Evolutionary conservation across 2,888 invertebrate species (phyloP), one percentile per base, ranked within the genome.

Genomic region (Dyspetes luteomarginatus): DNA sequence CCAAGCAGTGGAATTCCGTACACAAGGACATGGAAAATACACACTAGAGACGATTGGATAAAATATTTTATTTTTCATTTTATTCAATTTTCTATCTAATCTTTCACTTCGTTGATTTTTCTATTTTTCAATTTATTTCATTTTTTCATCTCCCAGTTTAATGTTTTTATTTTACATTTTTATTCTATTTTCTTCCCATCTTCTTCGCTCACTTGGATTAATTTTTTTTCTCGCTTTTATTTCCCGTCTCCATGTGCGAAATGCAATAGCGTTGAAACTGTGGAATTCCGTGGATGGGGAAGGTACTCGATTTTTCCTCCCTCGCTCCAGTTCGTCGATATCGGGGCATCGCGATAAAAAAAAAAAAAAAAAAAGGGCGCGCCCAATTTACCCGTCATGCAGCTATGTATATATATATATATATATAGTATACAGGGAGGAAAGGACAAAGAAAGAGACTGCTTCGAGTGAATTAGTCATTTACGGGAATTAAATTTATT

Each of bases 401-500:
- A 22, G 17, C 5, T 69, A 15, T 48, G 4, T 24, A 17, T 7
- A 48, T 9, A 22, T 22, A n/a, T 45, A 17, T 45, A 15, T 15
- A 15, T 48, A 48, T 48, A 17, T 17, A 17, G 7, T 36, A 2
- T 36, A 3, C 4, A 12, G 52, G 9, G 50, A 26, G 9, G 15
- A 7, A 17, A 45, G 15, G 28, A n/a, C 43, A 52, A 24, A 7
- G 30, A 9, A 30, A 50, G 58, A 56, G 30, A 48, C 71, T 77
- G 45, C 43, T 41, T 56, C 48, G 60, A 73, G 68, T 73, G 69
- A 76, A 81, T 78, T 78, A 78, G 72, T 83, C 67, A 81, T 83
- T 83, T 78, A 78, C 62, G 81, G 73, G 76, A 83, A 83, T 83
- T 78, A 81, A 83, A 81, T 83, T 78, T 78, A 81, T 83, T 75